Evolutionary conservation across 2,797 vertebrate species (phyloP), one percentile per base, ranked within the genome.

Genomic region (Limnodromus scolopaceus): DNA sequence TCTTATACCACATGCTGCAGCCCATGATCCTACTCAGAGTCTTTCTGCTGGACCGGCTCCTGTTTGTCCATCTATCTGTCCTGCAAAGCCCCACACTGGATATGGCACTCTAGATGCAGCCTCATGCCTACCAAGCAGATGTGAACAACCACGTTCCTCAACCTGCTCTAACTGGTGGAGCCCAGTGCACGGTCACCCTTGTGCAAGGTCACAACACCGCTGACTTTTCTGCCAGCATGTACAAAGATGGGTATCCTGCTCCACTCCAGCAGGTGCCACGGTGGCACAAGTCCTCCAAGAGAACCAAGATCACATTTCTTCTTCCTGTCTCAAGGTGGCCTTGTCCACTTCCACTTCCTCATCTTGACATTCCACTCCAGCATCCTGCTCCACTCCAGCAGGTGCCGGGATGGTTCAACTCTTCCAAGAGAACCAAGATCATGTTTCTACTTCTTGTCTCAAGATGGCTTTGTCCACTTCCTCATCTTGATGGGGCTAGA

Each of bases 1-100:
- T 65, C n/a, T 24, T 1, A n/a, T 7, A 27, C 48, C 11, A 48
- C 0, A 0, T 17, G 25, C 72, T 55, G 32, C 66, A 78, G 25
- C 9, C 30, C 68, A 61, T 0, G 0, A 54, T 14, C 43, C 53
- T 49, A 18, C 24, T 66, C n/a, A 7, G 36, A 15, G 18, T 4
- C 61, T 20, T 41, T 64, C 46, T 0, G 0, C 63, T 24, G 41
- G 46, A 66, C n/a, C 1, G 1, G 17, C 24, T 76, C 64, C 60
- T 12, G 8, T 63, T 39, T 48, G 34, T 27, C 54, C n/a, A n/a
- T 10, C 38, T 23, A 36, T 32, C 34, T 20, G 34, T 25, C 55
- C 34, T 9, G 34, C 53, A 39, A 60, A 88, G 69, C 28, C 53
- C 65, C 60, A 38, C 39, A 13, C 30, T 24, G n/a, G 41, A 41